Evolutionary conservation across 1,140 invertebrate genomes (phyloP), one percentile per base, ranked within the genome.

Genomic region (Drosophila nebulosa): DNA sequence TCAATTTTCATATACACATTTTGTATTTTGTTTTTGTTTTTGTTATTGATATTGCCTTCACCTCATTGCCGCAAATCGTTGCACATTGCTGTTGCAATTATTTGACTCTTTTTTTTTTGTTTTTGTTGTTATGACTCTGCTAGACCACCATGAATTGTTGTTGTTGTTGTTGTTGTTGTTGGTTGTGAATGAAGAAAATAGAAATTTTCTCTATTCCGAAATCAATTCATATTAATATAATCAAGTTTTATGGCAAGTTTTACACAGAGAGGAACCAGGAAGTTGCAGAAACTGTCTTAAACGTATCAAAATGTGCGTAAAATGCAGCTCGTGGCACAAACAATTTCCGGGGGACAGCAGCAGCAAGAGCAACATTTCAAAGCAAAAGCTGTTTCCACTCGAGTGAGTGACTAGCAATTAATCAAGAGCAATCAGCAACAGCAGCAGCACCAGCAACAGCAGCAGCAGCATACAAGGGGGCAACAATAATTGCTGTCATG

Each of bases 61-160:
- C 81, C 81, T 88, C 81, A 78, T 86, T 86, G 81, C 78, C 74
- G 78, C 83, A 86, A 86, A 86, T 86, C 78, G 81, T 79, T 85
- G 80, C 80, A 85, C 80, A 78, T 86, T 81, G 81, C 83, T 64
- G 51, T 67, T 76, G 81, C 81, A 85, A 85, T 85, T 85, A 86
- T 86, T 73, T 69, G 79, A 21, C 68, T 72, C 64, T 61, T 72
- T 0, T 5, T 27, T 27, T 27, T 27, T 27, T 64, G n/a, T 79
- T 85, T n/a, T 52, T 10, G 22, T 52, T 58, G 26, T 55, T 30
- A 4, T 51, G 26, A 16, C 22, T 30, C 1, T 35, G 27, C 12
- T 4, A 71, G 21, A 66, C 50, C 77, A 74, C 81, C 86, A 81
- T 68, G 88, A 86, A 83, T 78, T 62, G 32, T 22, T 61, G 50